Base-by-base conservation (phyloP, 2,888 invertebrate genomes). In the Ormia ochracea region DNA sequence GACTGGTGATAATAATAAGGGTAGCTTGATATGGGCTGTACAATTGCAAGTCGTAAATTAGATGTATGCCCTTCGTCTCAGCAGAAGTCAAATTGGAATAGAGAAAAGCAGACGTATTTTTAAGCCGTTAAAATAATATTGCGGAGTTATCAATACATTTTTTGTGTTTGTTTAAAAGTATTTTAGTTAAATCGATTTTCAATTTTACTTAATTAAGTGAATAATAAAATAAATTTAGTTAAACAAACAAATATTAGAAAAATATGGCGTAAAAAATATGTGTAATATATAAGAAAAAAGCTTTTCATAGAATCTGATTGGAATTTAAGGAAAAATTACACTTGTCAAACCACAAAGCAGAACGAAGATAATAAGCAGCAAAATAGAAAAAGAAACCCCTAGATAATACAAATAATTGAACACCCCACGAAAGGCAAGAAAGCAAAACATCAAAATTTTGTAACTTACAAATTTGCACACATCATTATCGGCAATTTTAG, bases 81-180 rank as follows among this genome's bases (percentile, higher is more conserved):
- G 59, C 82, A 81, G 80, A 82, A 83, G 83, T 85, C 86, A 77
- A 85, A 84, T 86, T 85, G 85, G 86, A 86, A 83, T 81, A 78
- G 83, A 82, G 82, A 82, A 77, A 81, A 80, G 33, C 78, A 82
- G 82, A 70, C 81, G 69, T 70, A 45, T 70, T 61, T 63, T 61
- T 14, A 19, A 61, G 50, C 33, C 58, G 50, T 38, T 79, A 66
- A 41, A 28, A 38, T 69, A 59, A 52, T 12, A 58, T 26, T 31
- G 41, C 70, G 65, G 43, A 63, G 52, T 31, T 61, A 36, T 38
- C 43, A 1, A 61, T 12, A 33, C 19, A 43, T 17, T 41, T 36
- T 54, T 50, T 59, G 31, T 66, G 26, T 52, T 61, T 14, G 54
- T 63, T 41, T 17, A 63, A 63, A 28, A 41, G 33, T 6, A 17